phyloP scores from a whole-genome alignment of 2,797 vertebrate species.

The Falco columbarius region DNA sequence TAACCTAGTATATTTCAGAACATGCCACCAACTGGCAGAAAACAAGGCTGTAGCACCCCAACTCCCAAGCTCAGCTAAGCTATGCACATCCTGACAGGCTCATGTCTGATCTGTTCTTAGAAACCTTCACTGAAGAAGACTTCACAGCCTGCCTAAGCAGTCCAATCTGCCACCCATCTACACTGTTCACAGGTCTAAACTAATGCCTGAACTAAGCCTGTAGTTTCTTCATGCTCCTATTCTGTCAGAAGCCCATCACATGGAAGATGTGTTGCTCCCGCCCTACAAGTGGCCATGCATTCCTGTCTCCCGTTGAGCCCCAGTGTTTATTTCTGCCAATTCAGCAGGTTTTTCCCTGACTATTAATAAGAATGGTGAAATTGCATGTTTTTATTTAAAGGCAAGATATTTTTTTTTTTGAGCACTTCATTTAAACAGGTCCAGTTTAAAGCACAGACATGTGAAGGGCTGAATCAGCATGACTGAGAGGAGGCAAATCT shows the following conservation, averaged over 20 bases:
- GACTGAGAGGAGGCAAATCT: neutral
- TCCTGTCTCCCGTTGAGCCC: neutral
- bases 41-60: neutral
- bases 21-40: neutral
- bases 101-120: neutral
- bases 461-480: conserved; percentile 6
- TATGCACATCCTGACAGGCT: neutral
- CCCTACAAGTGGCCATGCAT: neutral
- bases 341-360: neutral
- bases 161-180: neutral
- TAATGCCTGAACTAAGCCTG: neutral
- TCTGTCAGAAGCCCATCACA: neutral
- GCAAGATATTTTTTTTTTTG: neutral
- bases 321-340: neutral
- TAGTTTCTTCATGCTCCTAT: neutral
- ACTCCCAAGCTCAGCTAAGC: neutral
- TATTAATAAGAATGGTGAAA: conserved; percentile 11
- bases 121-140: neutral
- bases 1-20: neutral
- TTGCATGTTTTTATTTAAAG: neutral
- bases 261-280: neutral
- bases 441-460: neutral
- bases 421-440: neutral
- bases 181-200: neutral
- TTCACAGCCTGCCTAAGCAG: neutral